Evolutionary conservation across 2,113 vertebrate genomes (phyloP), one percentile per base, ranked within the genome.

Genomic region (Atractosteus spatula): DNA sequence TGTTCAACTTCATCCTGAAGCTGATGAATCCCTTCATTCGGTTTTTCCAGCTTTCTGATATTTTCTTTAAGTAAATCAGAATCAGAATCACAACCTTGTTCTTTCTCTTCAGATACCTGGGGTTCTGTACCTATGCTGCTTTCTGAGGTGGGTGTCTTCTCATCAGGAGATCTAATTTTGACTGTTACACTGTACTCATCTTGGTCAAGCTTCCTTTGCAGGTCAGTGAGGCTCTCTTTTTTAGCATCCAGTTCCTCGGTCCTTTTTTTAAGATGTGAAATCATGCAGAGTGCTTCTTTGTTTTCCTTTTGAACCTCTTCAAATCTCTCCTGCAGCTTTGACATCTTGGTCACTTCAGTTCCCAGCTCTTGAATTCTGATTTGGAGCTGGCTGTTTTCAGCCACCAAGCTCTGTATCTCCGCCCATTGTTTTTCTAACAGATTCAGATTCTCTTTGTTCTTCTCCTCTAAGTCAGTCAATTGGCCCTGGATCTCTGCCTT

Each of bases 381-480:
- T 78, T 76, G 89, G 1, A 96, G 88, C 8, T 79, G 77, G 0
- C 85, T 79, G 8, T 84, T 79, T 71, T 96, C 91, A 1, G 84
- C 71, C 7, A 84, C 69, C 84, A 94, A 78, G 16, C 91, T 79
- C 0, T 84, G 83, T 71, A 84, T 90, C 71, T 94, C 92, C 0
- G 3, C 51, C 4, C 83, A 82, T 43, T 89, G 89, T 42, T 63
- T 80, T 44, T 87, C 84, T 8, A 78, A 76, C 3, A 83, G 29
- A 6, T 61, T 62, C 4, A 80, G 70, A 0, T 83, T 70, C 66
- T 84, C 80, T 43, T 61, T 81, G 79, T 89, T 85, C 14, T 84
- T 74, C 0, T 10, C 77, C 73, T 94, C 87, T 12, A 94, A 56
- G 55, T 86, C 76, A 0, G 77, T 66, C 1, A 90, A 80, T 56